Base-by-base conservation (phyloP, 2,888 invertebrate species). In the Syrista parreyssii region DNA sequence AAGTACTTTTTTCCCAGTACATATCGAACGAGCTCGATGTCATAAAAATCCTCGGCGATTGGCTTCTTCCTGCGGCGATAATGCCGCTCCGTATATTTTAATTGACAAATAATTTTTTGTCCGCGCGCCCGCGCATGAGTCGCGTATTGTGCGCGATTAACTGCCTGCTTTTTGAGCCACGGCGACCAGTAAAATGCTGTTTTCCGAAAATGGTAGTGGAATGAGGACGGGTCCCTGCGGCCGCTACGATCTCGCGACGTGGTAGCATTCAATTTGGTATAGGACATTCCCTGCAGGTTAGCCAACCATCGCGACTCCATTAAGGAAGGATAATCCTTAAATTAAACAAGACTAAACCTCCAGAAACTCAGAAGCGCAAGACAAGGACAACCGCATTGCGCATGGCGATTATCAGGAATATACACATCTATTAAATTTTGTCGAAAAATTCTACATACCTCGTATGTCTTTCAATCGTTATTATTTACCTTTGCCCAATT, bases 91-190 rank as follows among this genome's bases (percentile, higher is more conserved):
- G 77, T 79, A 79, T 77, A 84, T 86, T 86, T 86, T 86, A 86
- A 88, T 87, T 87, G 87, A 87, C 87, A 84, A 87, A 87, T 86
- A 84, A 87, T 84, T 88, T 87, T 87, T 87, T 88, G 85, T 78
- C 77, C 77, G 68, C 77, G 71, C 74, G 78, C 75, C 35, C 75
- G 68, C 77, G 75, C 55, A 30, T 76, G 33, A 31, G 33, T n/a
- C 36, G 33, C 34, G 33, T 32, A 35, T 32, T 75, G 74, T 33
- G 33, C 68, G 74, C 74, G 40, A 32, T 32, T 33, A 40, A 35
- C n/a, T 55, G 73, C 74, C 40, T 31, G 68, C 75, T 75, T 75
- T 78, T 78, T 79, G 79, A 75, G 75, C 23, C 40, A 73, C 73
- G 68, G 73, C 36, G 73, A 75, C 76, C 73, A 72, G 76, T 78